Conservation (phyloP, 2,888 invertebrate species). For the Salpingus planirostris region DNA sequence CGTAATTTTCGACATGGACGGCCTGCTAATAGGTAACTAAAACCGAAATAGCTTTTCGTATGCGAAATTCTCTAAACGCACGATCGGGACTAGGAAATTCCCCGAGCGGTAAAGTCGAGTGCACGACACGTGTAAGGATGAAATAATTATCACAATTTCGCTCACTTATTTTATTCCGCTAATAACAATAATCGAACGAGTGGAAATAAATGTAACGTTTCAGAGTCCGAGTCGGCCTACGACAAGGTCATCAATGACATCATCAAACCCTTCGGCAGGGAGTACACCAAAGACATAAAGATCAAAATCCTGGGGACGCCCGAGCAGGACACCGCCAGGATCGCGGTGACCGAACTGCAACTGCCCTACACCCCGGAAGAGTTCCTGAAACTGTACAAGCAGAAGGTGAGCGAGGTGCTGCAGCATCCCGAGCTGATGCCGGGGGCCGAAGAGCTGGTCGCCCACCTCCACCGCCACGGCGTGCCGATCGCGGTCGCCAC, state of each 20-base stretch:
- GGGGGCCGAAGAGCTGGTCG: constrained; percentile 47
- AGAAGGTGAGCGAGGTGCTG: constrained; percentile 43
- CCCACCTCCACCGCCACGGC: constrained; percentile 50
- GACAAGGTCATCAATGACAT: constrained; percentile 63
- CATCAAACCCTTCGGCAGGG: constrained; percentile 61
- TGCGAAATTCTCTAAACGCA: too few relatives aligned
- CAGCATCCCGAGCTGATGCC: constrained; percentile 50
- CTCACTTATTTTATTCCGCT: not conserved
- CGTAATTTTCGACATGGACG: constrained; percentile 68
- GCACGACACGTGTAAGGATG: too few relatives aligned
- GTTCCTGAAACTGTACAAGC: constrained; percentile 46
- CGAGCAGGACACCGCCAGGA: constrained; percentile 44
- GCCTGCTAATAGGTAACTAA: constrained; percentile 53
- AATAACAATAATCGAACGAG: not conserved
- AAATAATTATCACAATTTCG: constrained; percentile 1
- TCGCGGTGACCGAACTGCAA: constrained; percentile 47
- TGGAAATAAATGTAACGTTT: constrained; percentile 4
- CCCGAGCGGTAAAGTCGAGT: too few relatives aligned
- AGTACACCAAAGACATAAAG: constrained; percentile 66
- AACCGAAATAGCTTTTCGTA: constrained; percentile 7
- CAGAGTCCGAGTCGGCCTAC: constrained; percentile 77
- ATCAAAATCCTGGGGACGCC: constrained; percentile 46
- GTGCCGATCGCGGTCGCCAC: constrained; percentile 63
- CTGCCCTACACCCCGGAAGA: constrained; percentile 55
- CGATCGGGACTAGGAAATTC: too few relatives aligned